phyloP scores from a whole-genome alignment of 2,113 vertebrate species.

The Fulmarus glacialis region DNA sequence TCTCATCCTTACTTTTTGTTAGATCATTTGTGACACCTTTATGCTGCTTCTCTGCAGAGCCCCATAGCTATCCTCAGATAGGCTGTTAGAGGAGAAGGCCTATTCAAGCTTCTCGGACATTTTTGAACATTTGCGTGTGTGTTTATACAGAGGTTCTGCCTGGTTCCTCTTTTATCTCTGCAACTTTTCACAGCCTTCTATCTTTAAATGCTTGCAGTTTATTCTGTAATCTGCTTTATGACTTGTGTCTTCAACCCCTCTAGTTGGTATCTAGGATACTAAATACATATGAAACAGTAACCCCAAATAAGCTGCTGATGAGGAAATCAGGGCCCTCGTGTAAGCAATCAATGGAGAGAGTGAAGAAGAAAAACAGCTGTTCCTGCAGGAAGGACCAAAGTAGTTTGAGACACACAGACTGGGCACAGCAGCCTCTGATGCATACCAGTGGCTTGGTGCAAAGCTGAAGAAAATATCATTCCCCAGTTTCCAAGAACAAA shows the following conservation, averaged over 20 bases:
- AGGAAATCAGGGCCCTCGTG: not conserved
- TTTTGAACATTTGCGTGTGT: not conserved
- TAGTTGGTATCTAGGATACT: not conserved
- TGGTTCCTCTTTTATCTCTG: not conserved
- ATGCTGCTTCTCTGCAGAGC: not conserved
- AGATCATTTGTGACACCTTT: not conserved
- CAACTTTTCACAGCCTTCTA: not conserved
- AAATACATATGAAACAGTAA: slow-evolving; percentile 26
- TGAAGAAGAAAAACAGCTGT: slow-evolving; percentile 49
- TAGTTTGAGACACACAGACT: not conserved
- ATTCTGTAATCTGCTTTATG: not conserved
- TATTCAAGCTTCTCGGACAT: not conserved
- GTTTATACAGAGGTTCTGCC: not conserved
- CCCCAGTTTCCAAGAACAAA: slow-evolving; percentile 14
- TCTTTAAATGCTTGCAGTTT: not conserved
- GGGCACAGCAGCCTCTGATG: slow-evolving; percentile 23
- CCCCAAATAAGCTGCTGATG: slow-evolving; percentile 11
- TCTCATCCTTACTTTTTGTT: not conserved
- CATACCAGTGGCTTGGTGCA: slow-evolving; percentile 33
- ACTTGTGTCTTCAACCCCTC: not conserved
- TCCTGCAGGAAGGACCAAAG: slow-evolving; percentile 26
- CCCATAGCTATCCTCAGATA: not conserved
- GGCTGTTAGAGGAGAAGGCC: not conserved
- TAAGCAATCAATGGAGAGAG: slow-evolving; percentile 4
- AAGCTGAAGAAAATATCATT: slow-evolving; percentile 37